Percentiles rank a stretch among this genome's conserved stretches.
Conservation (phyloP, 37 sponge, comb jelly and placozoan genomes). For the Cliona cf. orientalis region DNA sequence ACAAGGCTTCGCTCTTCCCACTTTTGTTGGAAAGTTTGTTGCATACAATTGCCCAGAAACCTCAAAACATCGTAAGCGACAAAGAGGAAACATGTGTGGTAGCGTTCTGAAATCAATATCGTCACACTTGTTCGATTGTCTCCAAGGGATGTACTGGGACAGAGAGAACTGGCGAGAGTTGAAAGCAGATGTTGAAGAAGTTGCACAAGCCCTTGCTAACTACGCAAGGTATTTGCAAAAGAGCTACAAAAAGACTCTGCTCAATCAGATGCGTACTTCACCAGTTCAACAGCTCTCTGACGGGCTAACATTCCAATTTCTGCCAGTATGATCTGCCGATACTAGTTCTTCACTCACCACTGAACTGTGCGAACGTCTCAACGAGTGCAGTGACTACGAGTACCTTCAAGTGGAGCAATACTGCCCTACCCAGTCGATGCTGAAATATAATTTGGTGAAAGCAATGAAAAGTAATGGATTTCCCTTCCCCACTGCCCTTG, state of each 20-base stretch:
- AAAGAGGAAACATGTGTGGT: neutral
- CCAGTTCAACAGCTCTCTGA: conserved; percentile 21
- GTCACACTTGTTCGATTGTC: neutral
- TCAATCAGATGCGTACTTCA: neutral
- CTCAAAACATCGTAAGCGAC: conserved; percentile 24
- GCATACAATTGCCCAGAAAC: conserved; percentile 39
- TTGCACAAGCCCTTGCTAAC: neutral
- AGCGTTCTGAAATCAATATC: neutral
- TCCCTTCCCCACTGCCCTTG: conserved; percentile 8
- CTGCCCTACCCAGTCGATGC: neutral
- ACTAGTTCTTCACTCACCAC: neutral
- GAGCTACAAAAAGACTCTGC: neutral
- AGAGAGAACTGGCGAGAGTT: neutral
- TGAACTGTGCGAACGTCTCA: neutral
- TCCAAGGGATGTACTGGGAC: conserved; percentile 1
- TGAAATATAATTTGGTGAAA: conserved; percentile 7
- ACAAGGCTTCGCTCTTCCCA: conserved; percentile 5
- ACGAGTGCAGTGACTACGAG: conserved; percentile 5
- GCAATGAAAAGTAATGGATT: conserved; percentile 9
- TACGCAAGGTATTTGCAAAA: conserved; percentile 3
- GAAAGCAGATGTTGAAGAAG: conserved; percentile 5
- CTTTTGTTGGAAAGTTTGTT: neutral
- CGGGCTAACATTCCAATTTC: neutral
- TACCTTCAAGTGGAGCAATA: conserved; percentile 30
- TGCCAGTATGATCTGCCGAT: neutral